Conservation (phyloP, 2,797 vertebrate genomes). For the Melanogrammus aeglefinus region DNA sequence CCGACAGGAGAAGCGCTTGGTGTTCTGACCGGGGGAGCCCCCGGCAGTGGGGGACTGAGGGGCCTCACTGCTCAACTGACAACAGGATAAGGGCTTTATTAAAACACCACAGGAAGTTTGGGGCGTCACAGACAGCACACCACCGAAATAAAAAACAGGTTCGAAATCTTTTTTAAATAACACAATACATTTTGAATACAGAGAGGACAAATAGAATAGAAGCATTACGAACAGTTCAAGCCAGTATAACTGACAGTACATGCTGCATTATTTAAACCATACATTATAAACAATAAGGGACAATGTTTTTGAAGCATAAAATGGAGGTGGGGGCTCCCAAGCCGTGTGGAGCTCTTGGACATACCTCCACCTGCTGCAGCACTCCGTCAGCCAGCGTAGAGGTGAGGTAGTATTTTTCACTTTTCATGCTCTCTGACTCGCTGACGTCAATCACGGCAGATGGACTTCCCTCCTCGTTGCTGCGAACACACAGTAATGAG, state of each 20-base stretch:
- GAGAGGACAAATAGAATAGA: neutral
- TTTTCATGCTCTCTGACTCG: conserved; percentile 71
- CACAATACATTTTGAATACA: no score
- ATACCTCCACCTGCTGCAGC: conserved; percentile 86
- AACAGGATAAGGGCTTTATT: neutral
- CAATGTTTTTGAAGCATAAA: neutral
- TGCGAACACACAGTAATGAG: conserved; percentile 30
- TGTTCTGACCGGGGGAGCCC: conserved; percentile 59
- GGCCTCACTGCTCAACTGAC: conserved; percentile 78
- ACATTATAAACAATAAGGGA: neutral
- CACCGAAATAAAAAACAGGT: neutral
- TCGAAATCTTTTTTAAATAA: no score
- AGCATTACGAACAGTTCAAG: neutral
- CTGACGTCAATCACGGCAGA: conserved; percentile 70
- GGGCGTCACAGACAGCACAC: neutral
- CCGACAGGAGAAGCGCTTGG: conserved; percentile 94
- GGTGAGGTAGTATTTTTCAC: conserved; percentile 81
- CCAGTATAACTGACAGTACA: neutral
- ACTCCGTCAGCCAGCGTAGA: conserved; percentile 73
- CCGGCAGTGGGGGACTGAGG: conserved; percentile 71
- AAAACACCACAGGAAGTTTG: neutral
- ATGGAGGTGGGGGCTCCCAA: neutral
- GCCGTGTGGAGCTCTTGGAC: neutral
- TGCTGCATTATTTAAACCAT: neutral
- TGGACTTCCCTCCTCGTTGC: conserved; percentile 68